Conservation (phyloP, 2,888 invertebrate species). For the Agapostemon virescens region DNA sequence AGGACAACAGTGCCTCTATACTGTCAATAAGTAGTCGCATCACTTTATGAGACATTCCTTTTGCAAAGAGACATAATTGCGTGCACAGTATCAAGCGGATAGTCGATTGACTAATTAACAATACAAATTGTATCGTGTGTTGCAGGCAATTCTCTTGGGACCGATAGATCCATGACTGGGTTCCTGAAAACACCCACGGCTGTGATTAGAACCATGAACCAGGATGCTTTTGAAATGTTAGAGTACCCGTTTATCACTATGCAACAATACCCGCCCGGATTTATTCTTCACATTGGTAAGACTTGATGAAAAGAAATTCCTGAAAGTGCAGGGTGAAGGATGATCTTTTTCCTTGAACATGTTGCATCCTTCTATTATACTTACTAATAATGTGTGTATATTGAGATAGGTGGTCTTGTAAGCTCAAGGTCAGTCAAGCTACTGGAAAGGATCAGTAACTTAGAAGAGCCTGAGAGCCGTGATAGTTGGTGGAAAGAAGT, state of each 20-base stretch:
- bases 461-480: slow-evolving; percentile 94
- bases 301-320: slow-evolving; percentile 70
- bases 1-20: background rate
- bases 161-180: slow-evolving; percentile 84
- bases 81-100: background rate
- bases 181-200: slow-evolving; percentile 82
- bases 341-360: background rate
- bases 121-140: slow-evolving; percentile 5
- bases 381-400: slow-evolving; percentile 25
- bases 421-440: slow-evolving; percentile 92
- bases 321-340: background rate
- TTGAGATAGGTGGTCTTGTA: slow-evolving; percentile 87
- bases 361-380: slow-evolving; percentile 7
- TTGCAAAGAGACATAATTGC: background rate
- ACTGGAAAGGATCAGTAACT: slow-evolving; percentile 89
- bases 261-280: slow-evolving; percentile 93
- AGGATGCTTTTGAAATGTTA: slow-evolving; percentile 92
- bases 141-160: slow-evolving; percentile 88
- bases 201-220: slow-evolving; percentile 86
- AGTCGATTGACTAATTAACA: background rate
- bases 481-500: slow-evolving; percentile 99
- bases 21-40: background rate
- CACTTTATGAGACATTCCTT: slow-evolving; percentile 48
- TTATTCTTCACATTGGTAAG: slow-evolving; percentile 93
- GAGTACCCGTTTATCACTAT: slow-evolving; percentile 98